phyloP scores from a whole-genome alignment of 2,888 invertebrate genomes.

The Spodoptera littoralis region DNA sequence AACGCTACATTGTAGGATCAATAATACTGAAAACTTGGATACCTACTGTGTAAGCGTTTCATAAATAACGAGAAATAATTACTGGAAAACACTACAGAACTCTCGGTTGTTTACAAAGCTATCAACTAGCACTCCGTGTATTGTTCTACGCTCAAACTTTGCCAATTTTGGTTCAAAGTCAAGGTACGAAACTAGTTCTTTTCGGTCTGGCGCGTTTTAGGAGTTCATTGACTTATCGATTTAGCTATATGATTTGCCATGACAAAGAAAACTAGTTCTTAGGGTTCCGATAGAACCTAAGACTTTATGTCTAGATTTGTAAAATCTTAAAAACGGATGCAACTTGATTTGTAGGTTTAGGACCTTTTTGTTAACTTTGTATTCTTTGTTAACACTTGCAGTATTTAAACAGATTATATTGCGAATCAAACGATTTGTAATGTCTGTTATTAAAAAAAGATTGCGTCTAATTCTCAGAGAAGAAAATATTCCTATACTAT shows the following conservation, averaged over 20 bases:
- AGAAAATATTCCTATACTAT: too few species aligned
- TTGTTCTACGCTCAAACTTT: slow-evolving; percentile 39
- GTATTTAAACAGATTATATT: too few species aligned
- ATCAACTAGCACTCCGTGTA: slow-evolving; percentile 30
- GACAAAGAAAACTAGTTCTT: slow-evolving; percentile 11
- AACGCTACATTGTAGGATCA: slow-evolving; percentile 4
- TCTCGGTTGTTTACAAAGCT: slow-evolving; percentile 32
- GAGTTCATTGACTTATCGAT: slow-evolving; percentile 58
- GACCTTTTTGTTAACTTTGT: too few species aligned
- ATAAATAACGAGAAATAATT: slow-evolving; percentile 24
- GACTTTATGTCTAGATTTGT: neutral
- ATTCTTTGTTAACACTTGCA: too few species aligned
- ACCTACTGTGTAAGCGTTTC: neutral
- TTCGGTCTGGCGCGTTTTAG: slow-evolving; percentile 60
- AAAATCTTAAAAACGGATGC: too few species aligned
- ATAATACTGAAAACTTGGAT: slow-evolving; percentile 8
- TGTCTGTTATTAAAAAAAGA: too few species aligned
- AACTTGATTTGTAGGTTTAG: too few species aligned
- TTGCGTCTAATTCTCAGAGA: too few species aligned
- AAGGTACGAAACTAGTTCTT: slow-evolving; percentile 57
- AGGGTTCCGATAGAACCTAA: slow-evolving; percentile 1
- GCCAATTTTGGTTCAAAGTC: slow-evolving; percentile 52
- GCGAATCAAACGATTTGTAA: too few species aligned
- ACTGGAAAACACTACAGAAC: slow-evolving; percentile 20
- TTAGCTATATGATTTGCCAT: slow-evolving; percentile 33